These are phyloP conservation scores for Mimas tiliae DNA, from an alignment of 2,888 invertebrate species.

Conservation along the genomic window DNA sequence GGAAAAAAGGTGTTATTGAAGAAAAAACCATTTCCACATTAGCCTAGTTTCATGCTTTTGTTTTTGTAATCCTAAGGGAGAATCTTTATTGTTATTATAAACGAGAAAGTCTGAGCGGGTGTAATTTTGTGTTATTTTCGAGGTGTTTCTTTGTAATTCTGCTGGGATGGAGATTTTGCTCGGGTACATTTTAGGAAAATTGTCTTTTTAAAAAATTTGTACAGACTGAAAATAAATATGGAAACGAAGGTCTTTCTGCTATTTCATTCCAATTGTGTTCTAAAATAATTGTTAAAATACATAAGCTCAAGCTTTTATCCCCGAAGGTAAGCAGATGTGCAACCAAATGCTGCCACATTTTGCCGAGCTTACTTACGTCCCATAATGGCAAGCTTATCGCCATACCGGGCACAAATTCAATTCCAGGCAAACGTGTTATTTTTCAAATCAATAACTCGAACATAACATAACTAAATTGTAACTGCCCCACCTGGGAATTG, in stretches of 20 bases:
- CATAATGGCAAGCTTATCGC: too few species aligned
- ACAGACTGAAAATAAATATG: neutral
- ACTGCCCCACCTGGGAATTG: too few species aligned
- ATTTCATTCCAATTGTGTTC: neutral
- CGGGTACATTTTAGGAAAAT: neutral
- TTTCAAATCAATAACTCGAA: too few species aligned
- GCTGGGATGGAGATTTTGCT: neutral
- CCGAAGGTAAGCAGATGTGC: too few species aligned
- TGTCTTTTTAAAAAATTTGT: slow-evolving; percentile 11
- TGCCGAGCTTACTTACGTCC: too few species aligned
- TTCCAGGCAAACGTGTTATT: too few species aligned
- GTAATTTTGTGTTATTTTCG: slow-evolving; percentile 21
- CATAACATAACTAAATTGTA: too few species aligned
- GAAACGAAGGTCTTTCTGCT: neutral
- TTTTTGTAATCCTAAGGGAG: slow-evolving; percentile 19
- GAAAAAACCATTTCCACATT: slow-evolving; percentile 21
- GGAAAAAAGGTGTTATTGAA: slow-evolving; percentile 25
- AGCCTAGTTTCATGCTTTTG: slow-evolving; percentile 22
- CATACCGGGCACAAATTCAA: too few species aligned
- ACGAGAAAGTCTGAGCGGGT: slow-evolving; percentile 12
- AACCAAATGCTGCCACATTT: too few species aligned
- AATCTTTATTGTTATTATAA: slow-evolving; percentile 18
- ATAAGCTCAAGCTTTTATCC: too few species aligned
- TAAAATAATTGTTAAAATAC: neutral
- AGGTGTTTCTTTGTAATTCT: slow-evolving; percentile 9